Conservation (phyloP, 2,888 invertebrate genomes). For the Drosophila prostipennis region DNA sequence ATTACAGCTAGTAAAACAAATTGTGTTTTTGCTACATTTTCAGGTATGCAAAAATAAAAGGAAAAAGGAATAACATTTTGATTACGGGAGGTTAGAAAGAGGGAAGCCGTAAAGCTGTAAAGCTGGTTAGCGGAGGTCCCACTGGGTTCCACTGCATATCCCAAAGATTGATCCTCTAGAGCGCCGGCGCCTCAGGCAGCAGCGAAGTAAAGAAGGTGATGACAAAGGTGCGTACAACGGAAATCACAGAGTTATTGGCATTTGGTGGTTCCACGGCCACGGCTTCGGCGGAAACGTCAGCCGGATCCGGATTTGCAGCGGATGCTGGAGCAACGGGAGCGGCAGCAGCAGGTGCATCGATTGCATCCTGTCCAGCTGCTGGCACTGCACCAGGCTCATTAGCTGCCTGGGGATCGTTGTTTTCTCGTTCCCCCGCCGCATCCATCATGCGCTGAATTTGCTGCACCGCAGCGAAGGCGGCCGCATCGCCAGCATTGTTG, state of each 20-base stretch:
- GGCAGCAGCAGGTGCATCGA: conserved; percentile 24
- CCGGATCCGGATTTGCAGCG: conserved; percentile 41
- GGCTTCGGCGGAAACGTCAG: conserved; percentile 58
- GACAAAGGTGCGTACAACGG: conserved; percentile 94
- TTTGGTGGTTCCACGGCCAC: conserved; percentile 80
- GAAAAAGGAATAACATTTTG: conserved; percentile 49
- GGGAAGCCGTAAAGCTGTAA: conserved; percentile 30
- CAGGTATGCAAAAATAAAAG: conserved; percentile 47
- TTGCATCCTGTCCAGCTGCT: conserved; percentile 37
- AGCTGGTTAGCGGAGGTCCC: conserved; percentile 16
- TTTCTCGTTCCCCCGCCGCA: conserved; percentile 58
- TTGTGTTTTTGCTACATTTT: conserved; percentile 48
- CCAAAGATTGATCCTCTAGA: conserved; percentile 57
- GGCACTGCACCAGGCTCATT: conserved; percentile 41
- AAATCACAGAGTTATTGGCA: conserved; percentile 87
- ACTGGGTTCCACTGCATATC: background rate
- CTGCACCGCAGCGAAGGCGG: conserved; percentile 65
- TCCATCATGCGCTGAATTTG: conserved; percentile 70
- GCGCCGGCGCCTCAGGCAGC: conserved; percentile 93
- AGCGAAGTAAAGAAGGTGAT: conserved; percentile 97
- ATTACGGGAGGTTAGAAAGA: conserved; percentile 23
- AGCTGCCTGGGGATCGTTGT: conserved; percentile 54
- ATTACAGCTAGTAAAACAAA: conserved; percentile 61
- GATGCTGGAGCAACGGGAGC: conserved; percentile 17
- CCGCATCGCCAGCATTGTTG: conserved; percentile 77